Evolutionary conservation across 2,888 invertebrate genomes (phyloP).

Genomic region (Quadroppia sp.): DNA sequence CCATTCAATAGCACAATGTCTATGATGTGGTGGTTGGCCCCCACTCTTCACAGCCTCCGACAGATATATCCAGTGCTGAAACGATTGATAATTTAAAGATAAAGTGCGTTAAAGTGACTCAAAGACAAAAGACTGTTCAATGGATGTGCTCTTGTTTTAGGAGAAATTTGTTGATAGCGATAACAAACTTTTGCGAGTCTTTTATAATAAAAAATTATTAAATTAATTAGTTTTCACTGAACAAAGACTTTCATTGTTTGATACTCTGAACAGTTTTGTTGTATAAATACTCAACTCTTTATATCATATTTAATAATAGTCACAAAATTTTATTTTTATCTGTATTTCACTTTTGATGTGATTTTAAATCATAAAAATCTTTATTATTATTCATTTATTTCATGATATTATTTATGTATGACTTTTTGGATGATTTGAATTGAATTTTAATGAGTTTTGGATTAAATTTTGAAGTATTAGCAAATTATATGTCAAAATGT

Average conservation of each 20-base stretch:
- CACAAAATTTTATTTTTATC: too few relatives aligned
- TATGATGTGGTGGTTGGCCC: background rate
- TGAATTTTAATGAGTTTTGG: too few relatives aligned
- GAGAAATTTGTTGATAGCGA: background rate
- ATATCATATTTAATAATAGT: too few relatives aligned
- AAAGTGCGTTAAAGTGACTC: background rate
- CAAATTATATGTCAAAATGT: too few relatives aligned
- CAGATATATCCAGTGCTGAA: background rate
- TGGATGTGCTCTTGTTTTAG: conserved; percentile 3
- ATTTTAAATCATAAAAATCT: too few relatives aligned
- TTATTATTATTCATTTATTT: too few relatives aligned
- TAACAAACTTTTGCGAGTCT: background rate
- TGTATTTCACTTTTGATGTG: too few relatives aligned
- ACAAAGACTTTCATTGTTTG: conserved; percentile 1
- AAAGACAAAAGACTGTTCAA: background rate
- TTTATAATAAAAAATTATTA: background rate
- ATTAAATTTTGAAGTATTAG: too few relatives aligned
- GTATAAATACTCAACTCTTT: background rate
- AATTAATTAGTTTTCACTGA: background rate
- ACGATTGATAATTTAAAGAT: background rate
- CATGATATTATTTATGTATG: too few relatives aligned
- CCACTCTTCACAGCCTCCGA: background rate
- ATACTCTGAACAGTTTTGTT: background rate
- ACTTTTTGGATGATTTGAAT: too few relatives aligned
- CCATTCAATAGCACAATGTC: background rate